Evolutionary conservation across 2,113 vertebrate genomes (phyloP), one percentile per base, ranked within the genome.

Genomic region (Hippocampus zosterae): DNA sequence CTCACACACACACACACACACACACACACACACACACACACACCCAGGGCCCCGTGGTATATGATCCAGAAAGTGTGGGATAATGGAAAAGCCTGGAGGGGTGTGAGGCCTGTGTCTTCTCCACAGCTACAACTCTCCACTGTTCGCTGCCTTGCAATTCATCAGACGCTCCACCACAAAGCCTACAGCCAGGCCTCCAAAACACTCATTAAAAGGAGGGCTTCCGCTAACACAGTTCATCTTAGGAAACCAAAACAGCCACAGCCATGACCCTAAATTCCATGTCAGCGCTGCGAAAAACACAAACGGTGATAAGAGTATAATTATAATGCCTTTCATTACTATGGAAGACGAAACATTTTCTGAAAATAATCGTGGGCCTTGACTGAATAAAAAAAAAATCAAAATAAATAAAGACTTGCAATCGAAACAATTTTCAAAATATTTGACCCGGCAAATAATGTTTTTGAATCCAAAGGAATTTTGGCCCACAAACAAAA

Each of bases 21-120:
- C n/a, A n/a, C n/a, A n/a, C 72, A 67, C 69, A 62, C 44, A 29
- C 46, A 68, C 61, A 72, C 44, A 65, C 70, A 67, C 64, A 74
- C 23, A 82, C 57, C 74, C 55, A 70, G 19, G 75, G 76, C 69
- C 33, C 65, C 77, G 79, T 87, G 87, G 73, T 89, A 84, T 87
- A 90, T 87, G 87, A 84, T 87, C 88, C 89, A 87, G 84, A 89
- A 88, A 85, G 74, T 68, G 81, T 56, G 60, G 75, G 81, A 83
- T 89, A 88, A 88, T 90, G 84, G 86, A 89, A 87, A 82, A 78
- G 80, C 84, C 86, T 65, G 74, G 40, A 78, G 88, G 78, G 76
- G 72, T 76, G 83, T 84, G 81, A 65, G 86, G 86, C 86, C 82
- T 81, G 84, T 83, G 81, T 85, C 82, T 82, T 86, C 76, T 79